These are phyloP conservation scores for Electrophaes corylata DNA, from an alignment of 2,888 invertebrate genomes.

Conservation along the genomic window DNA sequence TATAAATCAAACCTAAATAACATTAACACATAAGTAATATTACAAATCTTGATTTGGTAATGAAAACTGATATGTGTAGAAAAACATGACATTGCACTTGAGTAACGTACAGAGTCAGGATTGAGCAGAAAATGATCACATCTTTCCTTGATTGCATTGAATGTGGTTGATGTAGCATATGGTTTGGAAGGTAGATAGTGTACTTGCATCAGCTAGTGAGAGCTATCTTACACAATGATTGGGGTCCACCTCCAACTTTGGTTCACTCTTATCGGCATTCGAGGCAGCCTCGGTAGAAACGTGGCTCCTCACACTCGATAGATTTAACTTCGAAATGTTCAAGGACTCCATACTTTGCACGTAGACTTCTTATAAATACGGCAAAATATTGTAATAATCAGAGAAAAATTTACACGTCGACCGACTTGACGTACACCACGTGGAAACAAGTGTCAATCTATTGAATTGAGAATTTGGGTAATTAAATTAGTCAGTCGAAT, in stretches of 20 bases:
- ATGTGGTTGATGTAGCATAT: too few species aligned
- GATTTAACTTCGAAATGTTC: slow-evolving; percentile 74
- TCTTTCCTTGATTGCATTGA: background rate
- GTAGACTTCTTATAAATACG: slow-evolving; percentile 38
- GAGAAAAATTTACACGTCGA: slow-evolving; percentile 73
- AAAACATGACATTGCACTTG: background rate
- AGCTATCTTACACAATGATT: too few species aligned
- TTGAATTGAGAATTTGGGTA: slow-evolving; percentile 47
- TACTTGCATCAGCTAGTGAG: too few species aligned
- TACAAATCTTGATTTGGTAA: slow-evolving; percentile 44
- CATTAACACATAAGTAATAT: too few species aligned
- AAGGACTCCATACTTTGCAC: slow-evolving; percentile 66
- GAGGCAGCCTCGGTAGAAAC: slow-evolving; percentile 54
- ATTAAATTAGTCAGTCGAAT: too few species aligned
- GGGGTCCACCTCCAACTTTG: slow-evolving; percentile 56
- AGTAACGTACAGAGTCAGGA: background rate
- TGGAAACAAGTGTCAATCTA: slow-evolving; percentile 77
- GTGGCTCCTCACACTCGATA: slow-evolving; percentile 68
- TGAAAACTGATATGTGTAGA: slow-evolving; percentile 47
- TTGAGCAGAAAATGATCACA: background rate
- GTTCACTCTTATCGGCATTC: slow-evolving; percentile 57
- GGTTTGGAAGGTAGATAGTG: too few species aligned
- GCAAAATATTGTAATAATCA: slow-evolving; percentile 50
- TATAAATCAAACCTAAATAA: too few species aligned
- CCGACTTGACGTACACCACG: slow-evolving; percentile 77